phyloP scores from a whole-genome alignment of 2,888 invertebrate species.

The Poecilus cupreus region DNA sequence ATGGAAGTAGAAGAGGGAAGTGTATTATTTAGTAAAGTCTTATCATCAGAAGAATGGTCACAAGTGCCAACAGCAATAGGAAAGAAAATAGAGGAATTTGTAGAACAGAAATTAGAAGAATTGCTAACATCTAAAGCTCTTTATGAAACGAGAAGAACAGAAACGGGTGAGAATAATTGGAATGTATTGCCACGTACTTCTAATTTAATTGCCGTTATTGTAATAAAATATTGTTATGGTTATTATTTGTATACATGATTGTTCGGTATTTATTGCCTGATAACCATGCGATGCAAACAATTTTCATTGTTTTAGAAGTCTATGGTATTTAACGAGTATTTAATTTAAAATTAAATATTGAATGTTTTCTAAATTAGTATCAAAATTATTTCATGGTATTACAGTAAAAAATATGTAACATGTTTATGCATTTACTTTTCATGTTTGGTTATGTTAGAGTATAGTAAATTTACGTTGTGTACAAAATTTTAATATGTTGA shows the following conservation, averaged over 20 bases:
- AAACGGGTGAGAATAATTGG: conserved; percentile 75
- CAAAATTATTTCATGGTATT: neutral
- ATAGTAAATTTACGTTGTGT: neutral
- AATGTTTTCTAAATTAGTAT: neutral
- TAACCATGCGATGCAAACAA: neutral
- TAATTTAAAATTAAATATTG: neutral
- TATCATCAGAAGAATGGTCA: conserved; percentile 76
- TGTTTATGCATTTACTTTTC: neutral
- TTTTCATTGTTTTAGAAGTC: neutral
- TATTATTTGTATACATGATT: conserved; percentile 14
- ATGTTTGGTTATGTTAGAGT: conserved; percentile 8
- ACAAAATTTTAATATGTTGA: neutral
- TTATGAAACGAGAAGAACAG: conserved; percentile 80
- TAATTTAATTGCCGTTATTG: neutral
- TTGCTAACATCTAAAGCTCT: conserved; percentile 84
- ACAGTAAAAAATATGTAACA: neutral
- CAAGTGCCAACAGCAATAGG: conserved; percentile 75
- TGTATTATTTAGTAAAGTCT: conserved; percentile 69
- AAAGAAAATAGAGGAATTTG: conserved; percentile 78
- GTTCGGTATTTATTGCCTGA: neutral
- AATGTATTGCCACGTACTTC: too few relatives aligned
- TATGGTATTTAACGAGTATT: too few relatives aligned
- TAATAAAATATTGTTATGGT: neutral
- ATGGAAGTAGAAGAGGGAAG: conserved; percentile 67
- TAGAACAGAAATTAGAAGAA: conserved; percentile 80